phyloP scores from a whole-genome alignment of 2,797 vertebrate genomes.

The Eleutherodactylus coqui region DNA sequence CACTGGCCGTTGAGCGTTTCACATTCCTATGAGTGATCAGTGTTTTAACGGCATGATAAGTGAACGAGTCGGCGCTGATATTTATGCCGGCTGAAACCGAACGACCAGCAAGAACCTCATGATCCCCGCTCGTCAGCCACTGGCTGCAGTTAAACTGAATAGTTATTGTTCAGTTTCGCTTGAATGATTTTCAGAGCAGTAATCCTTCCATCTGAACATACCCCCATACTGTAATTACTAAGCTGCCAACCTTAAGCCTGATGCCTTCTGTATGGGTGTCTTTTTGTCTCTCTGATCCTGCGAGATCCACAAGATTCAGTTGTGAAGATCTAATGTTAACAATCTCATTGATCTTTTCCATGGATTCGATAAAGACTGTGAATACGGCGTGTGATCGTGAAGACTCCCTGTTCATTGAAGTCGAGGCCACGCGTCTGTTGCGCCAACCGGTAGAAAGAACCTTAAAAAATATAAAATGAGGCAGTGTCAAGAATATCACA shows the following conservation, averaged over 20 bases:
- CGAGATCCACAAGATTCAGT: conserved; percentile 94
- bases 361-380: conserved; percentile 91
- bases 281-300: conserved; percentile 93
- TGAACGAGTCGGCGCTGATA: no score
- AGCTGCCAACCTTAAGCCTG: conserved; percentile 84
- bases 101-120: no score
- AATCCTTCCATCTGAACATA: no score
- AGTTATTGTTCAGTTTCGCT: no score
- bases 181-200: no score
- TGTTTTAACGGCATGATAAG: no score
- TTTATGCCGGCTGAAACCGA: no score
- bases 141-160: no score
- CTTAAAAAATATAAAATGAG: conserved; percentile 65
- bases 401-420: conserved; percentile 97
- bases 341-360: conserved; percentile 85
- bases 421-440: conserved; percentile 92
- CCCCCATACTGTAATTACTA: no score
- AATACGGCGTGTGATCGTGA: conserved; percentile 96
- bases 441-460: conserved; percentile 93
- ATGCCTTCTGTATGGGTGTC: conserved; percentile 91
- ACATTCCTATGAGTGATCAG: no score
- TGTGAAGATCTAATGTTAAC: conserved; percentile 93
- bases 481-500: background rate
- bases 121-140: no score
- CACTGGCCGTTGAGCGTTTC: no score